Base-by-base conservation (phyloP, 2,113 vertebrate species). In the Takifugu bimaculatus region DNA sequence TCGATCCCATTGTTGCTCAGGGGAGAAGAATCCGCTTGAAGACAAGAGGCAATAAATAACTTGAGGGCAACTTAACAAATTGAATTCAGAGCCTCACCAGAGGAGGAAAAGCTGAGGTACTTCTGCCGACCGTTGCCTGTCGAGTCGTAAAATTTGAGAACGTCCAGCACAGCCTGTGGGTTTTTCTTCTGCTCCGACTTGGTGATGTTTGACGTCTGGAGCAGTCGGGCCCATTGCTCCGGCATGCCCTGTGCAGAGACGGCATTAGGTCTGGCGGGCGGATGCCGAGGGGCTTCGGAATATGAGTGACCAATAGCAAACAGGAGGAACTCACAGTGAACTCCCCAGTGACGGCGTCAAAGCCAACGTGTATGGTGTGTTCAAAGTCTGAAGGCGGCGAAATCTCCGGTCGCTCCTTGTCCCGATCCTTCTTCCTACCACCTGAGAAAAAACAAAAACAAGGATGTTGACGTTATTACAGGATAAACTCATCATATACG, bases 111-210 rank as follows among this genome's bases (percentile, higher is more conserved):
- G 84, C 97, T 99, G 91, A 99, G 93, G 57, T 99, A 99, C 78
- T 99, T 99, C 91, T 99, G 96, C 39, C 94, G 95, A 50, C 93
- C 91, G 10, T 95, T 97, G 84, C 95, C 95, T 49, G 94, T 95
- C 47, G 97, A 99, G 90, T 98, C 94, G 0, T 97, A 99, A 86
- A 99, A 99, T 80, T 97, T 98, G 26, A 99, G 90, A 70, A 96
- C 95, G 42, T 97, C 96, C 25, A 99, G 91, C 73, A 99, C 97
- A 50, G 95, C 96, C 90, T 99, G 97, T 0, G 97, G 97, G 73
- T 99, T 99, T 70, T 99, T 98, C 92, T 98, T 98, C 88, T 99
- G 97, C 87, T 99, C 97, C 15, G 94, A 92, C 83, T 98, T 98
- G 15, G 96, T 99, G 85, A 99, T 99, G 82, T 99, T 99, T 78